Evolutionary conservation across 2,797 vertebrate species (phyloP).

Genomic region (Varecia variegata): DNA sequence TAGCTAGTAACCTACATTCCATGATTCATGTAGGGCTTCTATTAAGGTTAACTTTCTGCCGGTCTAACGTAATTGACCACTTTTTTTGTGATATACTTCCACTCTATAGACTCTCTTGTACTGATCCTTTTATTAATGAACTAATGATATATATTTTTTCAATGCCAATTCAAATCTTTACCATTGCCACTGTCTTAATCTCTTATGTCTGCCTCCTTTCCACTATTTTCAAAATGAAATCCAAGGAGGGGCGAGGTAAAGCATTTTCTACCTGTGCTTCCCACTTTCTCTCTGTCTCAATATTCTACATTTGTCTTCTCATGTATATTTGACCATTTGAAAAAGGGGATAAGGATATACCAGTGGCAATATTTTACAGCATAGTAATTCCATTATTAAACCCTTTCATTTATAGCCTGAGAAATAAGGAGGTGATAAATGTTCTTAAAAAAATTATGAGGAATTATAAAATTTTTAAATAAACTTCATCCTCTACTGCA

Average conservation of each 20-base stretch:
- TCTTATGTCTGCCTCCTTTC: constrained; percentile 46
- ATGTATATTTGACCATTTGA: constrained; percentile 46
- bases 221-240: constrained; percentile 50
- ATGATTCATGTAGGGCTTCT: not conserved
- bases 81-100: constrained; percentile 60
- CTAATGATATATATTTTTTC: constrained; percentile 55
- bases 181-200: constrained; percentile 15
- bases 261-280: constrained; percentile 46
- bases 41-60: constrained; percentile 45
- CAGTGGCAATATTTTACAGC: constrained; percentile 56
- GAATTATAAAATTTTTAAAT: not conserved
- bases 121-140: constrained; percentile 44
- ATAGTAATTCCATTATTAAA: constrained; percentile 56
- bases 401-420: constrained; percentile 58
- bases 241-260: constrained; percentile 31
- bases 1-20: not conserved
- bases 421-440: constrained; percentile 53
- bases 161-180: constrained; percentile 41
- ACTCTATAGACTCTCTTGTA: constrained; percentile 41
- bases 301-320: constrained; percentile 58
- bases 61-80: constrained; percentile 8
- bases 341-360: constrained; percentile 56
- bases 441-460: constrained; percentile 4
- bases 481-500: not conserved
- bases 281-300: constrained; percentile 59